Evolutionary conservation across 37 sponge, comb jelly and placozoan species (phyloP).

Genomic region (Beroe forskalii): DNA sequence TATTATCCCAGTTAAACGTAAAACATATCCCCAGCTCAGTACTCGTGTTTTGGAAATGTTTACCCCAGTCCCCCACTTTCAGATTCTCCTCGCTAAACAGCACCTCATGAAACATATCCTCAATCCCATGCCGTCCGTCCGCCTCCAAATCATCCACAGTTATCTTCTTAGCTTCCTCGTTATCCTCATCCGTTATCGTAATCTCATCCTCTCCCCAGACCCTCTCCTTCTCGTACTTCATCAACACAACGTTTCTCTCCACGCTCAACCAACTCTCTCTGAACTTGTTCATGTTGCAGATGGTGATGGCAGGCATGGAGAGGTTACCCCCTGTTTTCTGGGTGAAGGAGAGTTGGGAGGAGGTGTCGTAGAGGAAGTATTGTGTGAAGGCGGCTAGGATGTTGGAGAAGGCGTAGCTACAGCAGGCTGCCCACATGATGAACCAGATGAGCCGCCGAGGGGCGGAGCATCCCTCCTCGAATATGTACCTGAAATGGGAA

Average conservation of each 20-base stretch:
- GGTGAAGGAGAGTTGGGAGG: slow-evolving; percentile 11
- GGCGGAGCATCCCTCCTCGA: neutral
- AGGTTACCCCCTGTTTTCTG: neutral
- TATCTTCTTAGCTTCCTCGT: neutral
- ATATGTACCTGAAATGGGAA: slow-evolving; percentile 7
- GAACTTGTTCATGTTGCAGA: slow-evolving; percentile 41
- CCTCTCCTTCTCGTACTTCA: slow-evolving; percentile 6
- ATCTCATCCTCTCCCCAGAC: slow-evolving; percentile 4
- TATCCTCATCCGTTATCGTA: neutral
- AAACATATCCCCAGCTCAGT: slow-evolving; percentile 26
- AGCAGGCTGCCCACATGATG: neutral
- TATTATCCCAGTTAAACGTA: neutral
- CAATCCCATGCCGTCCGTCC: neutral
- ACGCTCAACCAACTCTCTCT: slow-evolving; percentile 1
- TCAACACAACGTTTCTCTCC: neutral
- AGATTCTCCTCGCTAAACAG: slow-evolving; percentile 10
- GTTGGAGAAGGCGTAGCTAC: slow-evolving; percentile 36
- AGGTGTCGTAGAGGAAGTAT: slow-evolving; percentile 9
- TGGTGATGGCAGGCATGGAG: slow-evolving; percentile 26
- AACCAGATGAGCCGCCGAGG: neutral
- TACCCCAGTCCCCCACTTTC: neutral
- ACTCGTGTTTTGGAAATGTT: neutral
- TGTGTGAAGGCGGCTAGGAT: slow-evolving; percentile 11
- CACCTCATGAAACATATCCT: slow-evolving; percentile 17
- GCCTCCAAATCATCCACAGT: neutral